Evolutionary conservation across 2,113 vertebrate genomes (phyloP), one percentile per base, ranked within the genome.

Genomic region (Tympanuchus pallidicinctus): DNA sequence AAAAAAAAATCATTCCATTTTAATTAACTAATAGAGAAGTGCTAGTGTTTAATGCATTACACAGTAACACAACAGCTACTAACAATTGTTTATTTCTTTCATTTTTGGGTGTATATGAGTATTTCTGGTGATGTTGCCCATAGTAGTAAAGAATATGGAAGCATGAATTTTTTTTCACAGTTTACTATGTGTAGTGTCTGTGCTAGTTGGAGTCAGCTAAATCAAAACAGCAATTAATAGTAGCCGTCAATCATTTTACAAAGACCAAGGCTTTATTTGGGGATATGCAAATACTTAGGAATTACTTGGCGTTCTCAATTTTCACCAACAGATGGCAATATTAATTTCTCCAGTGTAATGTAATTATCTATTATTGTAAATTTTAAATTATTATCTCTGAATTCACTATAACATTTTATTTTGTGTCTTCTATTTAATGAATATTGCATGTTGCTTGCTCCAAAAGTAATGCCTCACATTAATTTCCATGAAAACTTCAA

Each of bases 241-340:
- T 57, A 80, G 40, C 56, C 50, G 78, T 48, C 54, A 74, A 12
- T 71, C 34, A 65, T 71, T 77, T 90, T 73, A 73, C 11, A 67
- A 19, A 64, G 13, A n/a, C 36, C 71, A 93, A 82, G 59, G 61
- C 13, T 6, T 73, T 82, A 72, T 75, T 15, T 47, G 22, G 42
- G 75, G 50, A 80, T 92, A 85, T 80, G 78, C 27, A 85, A 82
- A 92, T 73, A 67, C n/a, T 61, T 34, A 67, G 17, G 11, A 85
- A 50, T 42, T 73, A 77, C 89, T 93, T 89, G 38, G 5, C 5
- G 20, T 88, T 94, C 67, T 94, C 25, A 67, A 17, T 93, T 93
- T 95, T 92, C 89, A 97, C 98, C 98, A 98, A 98, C 98, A 99
- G 98, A 98, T 98, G 98, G 98, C 98, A 98, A 98, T 98, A 98